Evolutionary conservation across 2,113 vertebrate species (phyloP).

Genomic region (Fregata magnificens): DNA sequence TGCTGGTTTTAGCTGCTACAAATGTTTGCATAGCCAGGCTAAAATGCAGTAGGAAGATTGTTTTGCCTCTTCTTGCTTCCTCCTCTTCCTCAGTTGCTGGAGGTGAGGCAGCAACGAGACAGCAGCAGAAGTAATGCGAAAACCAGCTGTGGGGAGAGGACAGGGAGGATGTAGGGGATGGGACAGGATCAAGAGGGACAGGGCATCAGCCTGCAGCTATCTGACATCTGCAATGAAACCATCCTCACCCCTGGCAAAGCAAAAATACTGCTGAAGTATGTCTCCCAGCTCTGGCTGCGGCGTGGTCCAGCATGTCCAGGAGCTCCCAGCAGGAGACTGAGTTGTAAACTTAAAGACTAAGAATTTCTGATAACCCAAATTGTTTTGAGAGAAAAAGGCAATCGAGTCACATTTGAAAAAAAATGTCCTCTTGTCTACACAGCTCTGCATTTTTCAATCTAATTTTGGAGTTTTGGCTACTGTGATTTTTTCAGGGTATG

Average conservation of each 20-base stretch:
- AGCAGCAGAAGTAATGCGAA: neutral
- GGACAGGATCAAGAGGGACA: neutral
- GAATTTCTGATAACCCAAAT: neutral
- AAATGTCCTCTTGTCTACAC: neutral
- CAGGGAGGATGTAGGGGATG: neutral
- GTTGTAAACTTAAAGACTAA: neutral
- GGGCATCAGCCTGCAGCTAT: neutral
- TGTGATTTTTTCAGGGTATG: constrained; percentile 19
- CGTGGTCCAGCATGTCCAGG: neutral
- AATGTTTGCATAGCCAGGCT: neutral
- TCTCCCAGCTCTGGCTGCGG: neutral
- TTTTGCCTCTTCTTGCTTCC: neutral
- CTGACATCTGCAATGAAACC: neutral
- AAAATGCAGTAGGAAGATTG: neutral
- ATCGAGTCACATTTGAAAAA: neutral
- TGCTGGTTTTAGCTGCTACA: neutral
- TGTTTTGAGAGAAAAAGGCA: neutral
- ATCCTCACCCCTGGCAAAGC: neutral
- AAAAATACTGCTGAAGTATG: neutral
- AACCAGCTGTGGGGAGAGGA: neutral
- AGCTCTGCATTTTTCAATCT: neutral
- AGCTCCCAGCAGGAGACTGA: neutral
- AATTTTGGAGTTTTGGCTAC: constrained; percentile 21
- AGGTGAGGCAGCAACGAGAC: neutral
- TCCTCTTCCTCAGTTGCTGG: neutral